Evolutionary conservation across 1,140 invertebrate genomes (phyloP).

Genomic region (Ericerus pela): DNA sequence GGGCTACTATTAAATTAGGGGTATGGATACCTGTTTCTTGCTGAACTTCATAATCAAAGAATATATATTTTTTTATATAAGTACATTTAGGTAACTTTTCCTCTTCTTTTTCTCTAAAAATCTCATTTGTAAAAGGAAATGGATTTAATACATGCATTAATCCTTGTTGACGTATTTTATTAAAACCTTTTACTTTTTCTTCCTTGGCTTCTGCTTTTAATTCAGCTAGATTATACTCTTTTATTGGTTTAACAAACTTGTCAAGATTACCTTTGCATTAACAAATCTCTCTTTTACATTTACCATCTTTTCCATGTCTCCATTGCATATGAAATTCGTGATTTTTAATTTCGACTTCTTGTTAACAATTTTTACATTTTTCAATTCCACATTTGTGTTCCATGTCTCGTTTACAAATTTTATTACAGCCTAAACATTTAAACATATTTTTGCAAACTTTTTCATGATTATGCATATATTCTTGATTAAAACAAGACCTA

Average conservation of each 20-base stretch:
- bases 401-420: background rate
- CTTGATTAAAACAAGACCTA: constrained; percentile 5
- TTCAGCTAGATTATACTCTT: too few relatives aligned
- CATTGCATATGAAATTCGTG: background rate
- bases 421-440: constrained; percentile 2
- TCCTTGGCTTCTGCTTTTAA: too few relatives aligned
- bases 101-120: too few relatives aligned
- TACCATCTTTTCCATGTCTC: background rate
- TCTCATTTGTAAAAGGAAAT: too few relatives aligned
- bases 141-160: too few relatives aligned
- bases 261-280: background rate
- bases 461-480: background rate
- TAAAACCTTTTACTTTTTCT: too few relatives aligned
- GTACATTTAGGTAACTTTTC: background rate
- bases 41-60: background rate
- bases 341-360: constrained; percentile 3
- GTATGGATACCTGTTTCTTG: constrained; percentile 6
- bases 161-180: too few relatives aligned
- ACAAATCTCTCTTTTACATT: constrained; percentile 5
- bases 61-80: constrained; percentile 4
- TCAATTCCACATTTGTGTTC: constrained; percentile 8
- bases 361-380: constrained; percentile 4
- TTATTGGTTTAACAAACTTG: too few relatives aligned
- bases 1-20: too few relatives aligned
- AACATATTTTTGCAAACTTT: background rate